These are phyloP conservation scores for Molossus alvarezi DNA, from an alignment of 2,797 vertebrate genomes.

Conservation along the genomic window DNA sequence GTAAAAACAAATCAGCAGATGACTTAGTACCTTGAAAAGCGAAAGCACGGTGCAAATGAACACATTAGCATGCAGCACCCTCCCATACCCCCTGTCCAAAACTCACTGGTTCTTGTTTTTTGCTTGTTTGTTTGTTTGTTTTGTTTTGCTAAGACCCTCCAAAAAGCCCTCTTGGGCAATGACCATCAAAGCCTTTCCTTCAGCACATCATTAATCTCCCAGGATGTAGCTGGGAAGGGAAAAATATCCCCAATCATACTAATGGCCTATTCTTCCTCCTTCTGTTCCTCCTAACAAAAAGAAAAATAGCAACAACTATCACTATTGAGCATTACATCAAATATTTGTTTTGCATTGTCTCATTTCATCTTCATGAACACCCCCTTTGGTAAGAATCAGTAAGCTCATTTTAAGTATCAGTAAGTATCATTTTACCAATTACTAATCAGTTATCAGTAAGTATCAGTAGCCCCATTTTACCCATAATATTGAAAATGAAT, in stretches of 20 bases:
- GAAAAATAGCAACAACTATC: background rate
- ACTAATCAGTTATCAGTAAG: background rate
- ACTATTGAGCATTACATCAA: background rate
- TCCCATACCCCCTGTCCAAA: background rate
- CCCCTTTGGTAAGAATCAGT: background rate
- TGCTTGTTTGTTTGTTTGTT: background rate
- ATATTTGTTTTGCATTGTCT: background rate
- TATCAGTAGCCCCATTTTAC: background rate
- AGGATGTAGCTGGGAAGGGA: background rate
- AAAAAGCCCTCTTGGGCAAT: background rate
- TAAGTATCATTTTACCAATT: slow-evolving; percentile 18
- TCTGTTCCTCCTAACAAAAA: slow-evolving; percentile 11
- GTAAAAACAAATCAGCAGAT: slow-evolving; percentile 12
- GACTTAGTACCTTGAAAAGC: background rate
- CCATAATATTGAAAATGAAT: slow-evolving; percentile 4
- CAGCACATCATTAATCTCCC: background rate
- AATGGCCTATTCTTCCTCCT: background rate
- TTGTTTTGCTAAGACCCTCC: slow-evolving; percentile 8
- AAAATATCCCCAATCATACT: background rate
- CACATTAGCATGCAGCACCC: background rate
- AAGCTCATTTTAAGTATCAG: background rate
- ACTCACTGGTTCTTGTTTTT: background rate
- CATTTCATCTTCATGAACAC: slow-evolving; percentile 32
- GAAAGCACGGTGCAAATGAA: background rate
- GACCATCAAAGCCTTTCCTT: background rate